Evolutionary conservation across 2,113 vertebrate species (phyloP), one percentile per base, ranked within the genome.

Genomic region (Chaetura pelagica): DNA sequence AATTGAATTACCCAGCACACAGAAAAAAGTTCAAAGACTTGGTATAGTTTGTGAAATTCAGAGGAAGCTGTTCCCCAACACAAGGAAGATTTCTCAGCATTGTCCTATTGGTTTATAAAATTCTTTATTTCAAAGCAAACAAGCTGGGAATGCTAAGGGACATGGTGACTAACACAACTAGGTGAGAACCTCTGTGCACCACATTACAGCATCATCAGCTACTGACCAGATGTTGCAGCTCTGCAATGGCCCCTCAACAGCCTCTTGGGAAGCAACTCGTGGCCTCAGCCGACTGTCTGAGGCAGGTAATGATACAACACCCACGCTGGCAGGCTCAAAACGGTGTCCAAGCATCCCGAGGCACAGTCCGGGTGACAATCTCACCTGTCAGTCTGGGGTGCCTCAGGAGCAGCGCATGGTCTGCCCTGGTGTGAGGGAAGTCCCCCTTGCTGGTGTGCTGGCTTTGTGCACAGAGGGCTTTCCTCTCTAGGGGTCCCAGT

Each of bases 401-500:
- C 11, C n/a, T 40, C n/a, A 2, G 4, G 38, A 73, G 63, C 7
- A 13, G 34, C 8, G 49, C 7, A 7, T 13, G 20, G 34, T 10
- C 40, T 72, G 30, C 22, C 22, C 34, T 14, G 6, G 51, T 12
- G 22, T 4, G 10, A 64, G 38, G 20, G 26, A 42, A 80, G 52
- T 15, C 51, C 22, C 30, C 27, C 22, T 46, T 48, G 46, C 48
- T 67, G 51, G 15, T 38, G 14, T 0, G 3, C 30, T 46, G 79
- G 21, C 14, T 80, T 42, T 27, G 38, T 6, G 18, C 44, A 3
- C 40, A 4, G 24, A 77, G 17, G 14, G 5, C n/a, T 79, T 30
- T 42, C 20, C 16, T 30, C 62, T 9, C 54, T 8, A 20, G 27
- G 8, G 14, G 7, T 84, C 35, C 44, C 32, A 0, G 0, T 24